Evolutionary conservation across 2,888 invertebrate species (phyloP).

Genomic region (Nasonovia ribisnigri): DNA sequence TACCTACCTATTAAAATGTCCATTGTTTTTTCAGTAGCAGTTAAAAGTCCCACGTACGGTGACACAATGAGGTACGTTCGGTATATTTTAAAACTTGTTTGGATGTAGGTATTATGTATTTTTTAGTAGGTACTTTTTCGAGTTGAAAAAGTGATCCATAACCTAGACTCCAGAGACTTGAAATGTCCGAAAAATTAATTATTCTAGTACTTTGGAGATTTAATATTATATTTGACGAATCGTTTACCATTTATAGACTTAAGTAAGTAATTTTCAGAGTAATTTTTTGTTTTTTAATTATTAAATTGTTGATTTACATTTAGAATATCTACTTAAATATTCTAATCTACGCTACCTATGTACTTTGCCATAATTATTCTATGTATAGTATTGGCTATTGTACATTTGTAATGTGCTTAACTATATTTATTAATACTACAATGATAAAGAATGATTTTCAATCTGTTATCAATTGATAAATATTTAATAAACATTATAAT

Average conservation of each 20-base stretch:
- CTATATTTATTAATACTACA: too few relatives aligned
- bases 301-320: neutral
- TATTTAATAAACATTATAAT: too few relatives aligned
- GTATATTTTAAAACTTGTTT: neutral
- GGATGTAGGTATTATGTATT: neutral
- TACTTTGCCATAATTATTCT: too few relatives aligned
- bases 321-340: neutral
- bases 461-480: too few relatives aligned
- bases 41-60: neutral
- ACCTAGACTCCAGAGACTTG: neutral
- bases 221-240: neutral
- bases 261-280: neutral
- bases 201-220: neutral
- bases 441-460: too few relatives aligned
- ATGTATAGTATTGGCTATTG: too few relatives aligned
- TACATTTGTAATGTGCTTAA: too few relatives aligned
- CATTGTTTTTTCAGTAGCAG: neutral
- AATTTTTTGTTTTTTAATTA: too few relatives aligned
- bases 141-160: conserved; percentile 13
- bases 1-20: neutral
- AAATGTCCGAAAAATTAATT: neutral
- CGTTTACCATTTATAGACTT: neutral
- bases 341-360: neutral
- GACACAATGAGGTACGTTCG: neutral
- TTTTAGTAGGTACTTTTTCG: neutral